Base-by-base conservation (phyloP, 1,140 invertebrate genomes). In the Nilaparvata lugens region DNA sequence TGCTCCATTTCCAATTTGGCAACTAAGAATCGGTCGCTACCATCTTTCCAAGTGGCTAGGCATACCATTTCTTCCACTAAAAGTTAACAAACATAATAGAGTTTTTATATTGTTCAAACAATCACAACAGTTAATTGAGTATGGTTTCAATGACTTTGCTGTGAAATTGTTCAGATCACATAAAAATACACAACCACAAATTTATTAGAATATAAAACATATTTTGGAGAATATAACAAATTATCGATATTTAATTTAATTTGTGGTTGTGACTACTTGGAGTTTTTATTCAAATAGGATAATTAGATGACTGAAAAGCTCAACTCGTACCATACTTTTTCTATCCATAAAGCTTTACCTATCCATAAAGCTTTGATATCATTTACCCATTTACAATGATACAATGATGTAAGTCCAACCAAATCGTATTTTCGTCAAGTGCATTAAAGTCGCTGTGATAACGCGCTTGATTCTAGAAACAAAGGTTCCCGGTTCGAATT, bases 31-130 rank as follows among this genome's bases (percentile, higher is more conserved):
- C 84, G 78, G 5, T 84, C 82, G 56, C 86, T 89, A 35, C 89
- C 88, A 70, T 93, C 89, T 71, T 87, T 90, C 90, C 90, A 93
- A 13, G 83, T 83, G 0, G 87, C 90, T 43, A 91, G 73, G 68
- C 90, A 93, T 68, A 86, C 81, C 28, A 92, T 73, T 74, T 91
- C 88, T 71, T 91, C 87, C 58, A 85, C 89, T 92, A 75, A 42
- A 80, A 68, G 65, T 56, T 13, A 52, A 21, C 54, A 43, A 52
- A 19, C 3, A 58, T 19, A 43, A 23, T 13, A 9, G 42, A 9
- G 16, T 31, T 14, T 7, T 52, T 52, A 16, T 19, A 16, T 7
- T 7, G 19, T 7, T 11, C 11, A 16, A 16, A 19, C 11, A n/a
- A 52, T 11, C 9, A 11, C 19, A 52, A 52, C 9, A 16, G 14